Evolutionary conservation across 1,140 invertebrate species (phyloP).

Genomic region (Pygmarrhopalites habei): DNA sequence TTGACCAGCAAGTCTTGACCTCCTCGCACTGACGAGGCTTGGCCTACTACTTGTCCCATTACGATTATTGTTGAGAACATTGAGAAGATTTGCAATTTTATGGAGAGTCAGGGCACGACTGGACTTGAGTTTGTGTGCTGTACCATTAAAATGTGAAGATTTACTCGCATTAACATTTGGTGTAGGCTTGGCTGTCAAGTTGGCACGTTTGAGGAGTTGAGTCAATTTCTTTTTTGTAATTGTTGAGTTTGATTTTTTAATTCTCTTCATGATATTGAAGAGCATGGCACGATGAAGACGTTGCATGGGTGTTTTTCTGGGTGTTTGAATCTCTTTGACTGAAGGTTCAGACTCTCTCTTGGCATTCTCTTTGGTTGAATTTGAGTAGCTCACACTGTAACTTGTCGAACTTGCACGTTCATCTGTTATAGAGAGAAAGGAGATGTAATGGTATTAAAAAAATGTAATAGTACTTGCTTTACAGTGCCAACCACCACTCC

Average conservation of each 20-base stretch:
- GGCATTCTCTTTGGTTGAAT: constrained; percentile 9
- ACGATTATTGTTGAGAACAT: neutral
- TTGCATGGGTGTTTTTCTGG: neutral
- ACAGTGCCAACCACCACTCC: no score
- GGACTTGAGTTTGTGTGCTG: constrained; percentile 8
- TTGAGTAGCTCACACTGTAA: constrained; percentile 2
- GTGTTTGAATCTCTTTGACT: neutral
- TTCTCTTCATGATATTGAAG: constrained; percentile 3
- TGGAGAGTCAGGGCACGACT: neutral
- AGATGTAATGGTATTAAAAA: neutral
- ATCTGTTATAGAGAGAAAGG: neutral
- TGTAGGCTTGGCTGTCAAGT: neutral
- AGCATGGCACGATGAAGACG: constrained; percentile 9
- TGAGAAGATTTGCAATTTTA: neutral
- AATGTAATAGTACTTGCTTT: neutral
- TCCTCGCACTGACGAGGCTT: neutral
- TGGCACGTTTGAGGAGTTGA: neutral
- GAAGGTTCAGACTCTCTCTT: constrained; percentile 6
- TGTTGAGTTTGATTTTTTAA: constrained; percentile 2
- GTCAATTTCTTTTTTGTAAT: constrained; percentile 1
- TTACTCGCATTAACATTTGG: neutral
- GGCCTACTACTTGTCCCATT: neutral
- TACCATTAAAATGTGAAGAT: constrained; percentile 8
- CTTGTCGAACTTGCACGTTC: neutral
- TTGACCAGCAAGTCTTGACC: neutral